These are phyloP conservation scores for Arizona elegans DNA, from an alignment of 2,113 vertebrate species.

Conservation along the genomic window DNA sequence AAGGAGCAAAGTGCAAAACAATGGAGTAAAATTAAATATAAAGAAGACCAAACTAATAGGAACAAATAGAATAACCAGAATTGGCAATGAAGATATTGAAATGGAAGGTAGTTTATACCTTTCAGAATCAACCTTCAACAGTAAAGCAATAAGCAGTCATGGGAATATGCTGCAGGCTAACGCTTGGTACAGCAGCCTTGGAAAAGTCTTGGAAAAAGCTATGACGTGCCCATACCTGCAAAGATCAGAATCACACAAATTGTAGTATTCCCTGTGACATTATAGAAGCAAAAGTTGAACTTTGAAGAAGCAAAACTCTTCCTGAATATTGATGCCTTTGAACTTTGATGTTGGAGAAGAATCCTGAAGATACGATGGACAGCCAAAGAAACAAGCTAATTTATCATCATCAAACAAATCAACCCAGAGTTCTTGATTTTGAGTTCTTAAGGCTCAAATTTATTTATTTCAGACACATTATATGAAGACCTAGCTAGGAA, in stretches of 20 bases:
- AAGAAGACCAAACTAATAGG: neutral
- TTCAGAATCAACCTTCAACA: neutral
- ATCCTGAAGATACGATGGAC: neutral
- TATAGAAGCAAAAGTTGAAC: neutral
- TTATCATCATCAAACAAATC: neutral
- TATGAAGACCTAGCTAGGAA: neutral
- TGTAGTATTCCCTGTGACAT: neutral
- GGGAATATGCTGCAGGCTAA: neutral
- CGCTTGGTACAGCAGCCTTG: neutral
- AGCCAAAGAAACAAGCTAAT: neutral
- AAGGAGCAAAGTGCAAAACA: neutral
- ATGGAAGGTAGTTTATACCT: neutral
- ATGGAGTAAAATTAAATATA: neutral
- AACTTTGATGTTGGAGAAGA: neutral
- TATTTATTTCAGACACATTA: neutral
- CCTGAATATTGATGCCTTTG: neutral
- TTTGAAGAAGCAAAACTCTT: neutral
- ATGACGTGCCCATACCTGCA: neutral
- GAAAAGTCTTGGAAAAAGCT: neutral
- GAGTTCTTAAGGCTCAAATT: neutral
- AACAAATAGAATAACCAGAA: neutral
- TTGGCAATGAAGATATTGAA: neutral
- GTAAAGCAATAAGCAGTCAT: neutral
- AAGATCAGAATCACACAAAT: neutral
- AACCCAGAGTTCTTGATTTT: neutral